Evolutionary conservation across 2,113 vertebrate species (phyloP).

Genomic region (Nansenia antarctica): DNA sequence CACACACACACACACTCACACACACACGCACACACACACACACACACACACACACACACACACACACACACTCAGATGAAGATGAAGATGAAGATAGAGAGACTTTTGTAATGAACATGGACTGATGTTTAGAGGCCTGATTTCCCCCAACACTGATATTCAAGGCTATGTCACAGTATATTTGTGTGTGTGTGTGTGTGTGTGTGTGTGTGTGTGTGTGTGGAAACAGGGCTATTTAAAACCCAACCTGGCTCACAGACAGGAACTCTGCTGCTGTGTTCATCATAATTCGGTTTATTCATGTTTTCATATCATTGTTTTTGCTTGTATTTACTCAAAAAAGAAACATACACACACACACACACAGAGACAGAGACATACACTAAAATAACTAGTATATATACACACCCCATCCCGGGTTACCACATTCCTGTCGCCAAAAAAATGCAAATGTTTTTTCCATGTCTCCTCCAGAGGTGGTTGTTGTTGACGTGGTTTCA

Average conservation of each 20-base stretch:
- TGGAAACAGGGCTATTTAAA: constrained; percentile 44
- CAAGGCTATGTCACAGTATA: not conserved
- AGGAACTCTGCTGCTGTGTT: not conserved
- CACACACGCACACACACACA: not conserved
- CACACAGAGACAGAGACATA: not conserved
- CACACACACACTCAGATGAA: too few relatives aligned
- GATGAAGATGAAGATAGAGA: too few relatives aligned
- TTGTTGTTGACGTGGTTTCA: too few relatives aligned
- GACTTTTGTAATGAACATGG: too few relatives aligned
- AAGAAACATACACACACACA: not conserved
- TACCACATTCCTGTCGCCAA: too few relatives aligned
- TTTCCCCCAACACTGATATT: not conserved
- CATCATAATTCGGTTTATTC: not conserved
- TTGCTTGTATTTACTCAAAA: too few relatives aligned
- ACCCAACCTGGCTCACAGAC: not conserved
- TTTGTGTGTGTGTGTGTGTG: constrained; percentile 3
- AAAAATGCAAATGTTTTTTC: not conserved
- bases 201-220: constrained; percentile 15
- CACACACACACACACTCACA: too few relatives aligned
- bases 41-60: constrained; percentile 4
- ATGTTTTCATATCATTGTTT: too few relatives aligned
- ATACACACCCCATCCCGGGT: not conserved
- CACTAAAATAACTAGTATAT: not conserved
- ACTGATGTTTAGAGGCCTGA: not conserved
- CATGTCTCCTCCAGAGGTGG: not conserved